These are phyloP conservation scores for Rhynchotus rufescens DNA, from an alignment of 2,797 vertebrate species.

Conservation along the genomic window DNA sequence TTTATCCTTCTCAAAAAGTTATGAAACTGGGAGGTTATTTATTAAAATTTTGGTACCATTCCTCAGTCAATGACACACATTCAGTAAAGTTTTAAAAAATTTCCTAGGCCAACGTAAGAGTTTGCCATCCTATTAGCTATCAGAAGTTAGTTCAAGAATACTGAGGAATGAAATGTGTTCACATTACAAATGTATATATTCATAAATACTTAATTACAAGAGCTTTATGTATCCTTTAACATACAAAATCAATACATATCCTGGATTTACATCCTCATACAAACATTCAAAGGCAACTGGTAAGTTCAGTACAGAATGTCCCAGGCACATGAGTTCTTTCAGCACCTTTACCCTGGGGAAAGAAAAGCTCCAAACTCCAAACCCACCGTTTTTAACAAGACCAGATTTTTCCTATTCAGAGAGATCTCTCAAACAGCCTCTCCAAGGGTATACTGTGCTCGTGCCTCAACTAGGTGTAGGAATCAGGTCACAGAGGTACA, in stretches of 20 bases:
- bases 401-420: neutral
- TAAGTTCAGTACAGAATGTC: neutral
- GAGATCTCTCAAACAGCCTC: neutral
- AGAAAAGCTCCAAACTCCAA: neutral
- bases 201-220: neutral
- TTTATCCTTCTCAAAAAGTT: neutral
- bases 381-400: neutral
- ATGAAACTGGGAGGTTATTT: neutral
- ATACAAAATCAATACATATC: neutral
- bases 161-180: neutral
- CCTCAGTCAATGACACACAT: neutral
- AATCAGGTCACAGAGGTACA: neutral
- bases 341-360: neutral
- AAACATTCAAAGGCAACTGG: neutral
- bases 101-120: neutral
- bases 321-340: neutral
- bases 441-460: fast-evolving
- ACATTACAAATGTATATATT: neutral
- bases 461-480: neutral
- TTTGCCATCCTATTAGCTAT: neutral
- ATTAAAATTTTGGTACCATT: neutral
- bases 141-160: neutral
- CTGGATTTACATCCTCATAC: neutral
- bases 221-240: neutral
- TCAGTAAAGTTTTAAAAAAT: neutral